Base-by-base conservation (phyloP, 2,888 invertebrate species). In the Cephus sareptanus region DNA sequence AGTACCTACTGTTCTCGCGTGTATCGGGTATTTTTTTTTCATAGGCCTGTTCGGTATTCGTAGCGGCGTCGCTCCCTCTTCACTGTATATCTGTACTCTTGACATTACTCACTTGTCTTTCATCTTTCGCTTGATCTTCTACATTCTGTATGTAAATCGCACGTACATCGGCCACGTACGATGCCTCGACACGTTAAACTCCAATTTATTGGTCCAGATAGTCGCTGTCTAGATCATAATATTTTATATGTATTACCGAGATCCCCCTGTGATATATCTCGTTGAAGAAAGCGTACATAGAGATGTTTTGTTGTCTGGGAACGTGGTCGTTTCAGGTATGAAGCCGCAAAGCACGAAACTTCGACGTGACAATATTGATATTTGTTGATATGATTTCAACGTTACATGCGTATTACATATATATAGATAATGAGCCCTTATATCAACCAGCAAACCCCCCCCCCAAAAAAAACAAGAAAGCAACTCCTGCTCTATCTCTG, bases 401-500 rank as follows among this genome's bases (percentile, higher is more conserved):
- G 6, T 56, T 56, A 56, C 56, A 56, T 56, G 56, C 56, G 56
- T 56, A 56, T 56, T 71, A 71, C n/a, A 75, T 76, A 78, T 73
- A 78, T 75, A 78, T 76, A 78, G 77, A 75, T 78, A 78, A 69
- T 73, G 78, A 74, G 73, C 74, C 74, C 75, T 76, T 75, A 69
- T 82, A 79, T 79, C 79, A 68, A 56, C 56, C 23, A 56, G 56
- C 56, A 56, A 56, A 56, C 23, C 56, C 56, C 15, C 9, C 56
- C 15, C 9, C n/a, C n/a, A n/a, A n/a, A 2, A 56, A 56, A 56
- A 40, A 34, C 9, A 34, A 56, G 56, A 56, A 56, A 56, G 56
- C 56, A 81, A 83, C 81, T 84, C 81, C 85, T 76, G 83, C 85
- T 86, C 81, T 83, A 56, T 80, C 80, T 86, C 83, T 87, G 83